Evolutionary conservation across 1,140 invertebrate genomes (phyloP), one percentile per base, ranked within the genome.

Genomic region (Megalopta genalis): DNA sequence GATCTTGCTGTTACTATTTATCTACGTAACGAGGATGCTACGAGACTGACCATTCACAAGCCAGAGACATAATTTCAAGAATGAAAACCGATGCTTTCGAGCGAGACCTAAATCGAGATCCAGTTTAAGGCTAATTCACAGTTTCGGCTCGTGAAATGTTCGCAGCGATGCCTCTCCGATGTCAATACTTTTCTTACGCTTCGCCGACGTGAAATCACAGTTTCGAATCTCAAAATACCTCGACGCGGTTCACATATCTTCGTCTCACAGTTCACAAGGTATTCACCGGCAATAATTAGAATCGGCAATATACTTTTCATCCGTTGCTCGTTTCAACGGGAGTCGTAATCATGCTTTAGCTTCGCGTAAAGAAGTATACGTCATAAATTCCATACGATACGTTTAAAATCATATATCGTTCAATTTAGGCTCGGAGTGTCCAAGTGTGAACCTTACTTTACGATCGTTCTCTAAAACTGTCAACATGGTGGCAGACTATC

Each of bases 61-160:
- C 59, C 27, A 14, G 49, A 65, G 27, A 64, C 81, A 42, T 49
- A 10, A 6, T 52, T 66, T 68, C 52, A 62, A 76, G 77, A 68
- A 82, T 65, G 80, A 71, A 80, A 77, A 83, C 80, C 23, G 64
- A n/a, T 81, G 39, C 70, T 67, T 57, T 67, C 59, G 39, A 63
- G 52, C 42, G 59, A 65, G 49, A 64, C 52, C 81, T 82, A 81
- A 82, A 81, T 82, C 63, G 71, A 81, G 81, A 75, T 52, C 21
- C 66, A 65, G 52, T 70, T 81, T 82, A 81, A 73, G 57, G 63
- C 42, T 75, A 75, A 75, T 75, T 75, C 49, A 75, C 63, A 67
- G 46, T 57, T 67, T 27, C 32, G 4, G 16, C 12, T 10, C n/a
- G 10, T 39, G 23, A 66, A 39, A 66, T 27, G n/a, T 54, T 42